Percentiles rank a stretch among this genome's conserved stretches.
Evolutionary conservation across 2,888 invertebrate species (phyloP).

Genomic region (Leptothorax acervorum): DNA sequence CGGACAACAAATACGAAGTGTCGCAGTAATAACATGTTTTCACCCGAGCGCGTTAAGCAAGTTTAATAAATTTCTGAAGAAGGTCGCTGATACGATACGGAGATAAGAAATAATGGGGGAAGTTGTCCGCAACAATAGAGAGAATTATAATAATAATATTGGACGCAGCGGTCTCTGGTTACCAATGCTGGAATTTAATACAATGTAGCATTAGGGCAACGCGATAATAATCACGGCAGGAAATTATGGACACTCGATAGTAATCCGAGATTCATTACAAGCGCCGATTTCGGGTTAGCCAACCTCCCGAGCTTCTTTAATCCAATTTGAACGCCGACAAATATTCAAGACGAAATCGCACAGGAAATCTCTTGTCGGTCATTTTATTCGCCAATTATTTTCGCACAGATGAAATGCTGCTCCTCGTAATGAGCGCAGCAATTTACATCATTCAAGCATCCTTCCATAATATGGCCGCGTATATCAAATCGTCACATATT

Average conservation of each 20-base stretch:
- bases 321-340: constrained; percentile 42
- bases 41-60: background rate
- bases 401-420: constrained; percentile 2
- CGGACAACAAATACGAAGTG: background rate
- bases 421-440: constrained; percentile 14
- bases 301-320: constrained; percentile 44
- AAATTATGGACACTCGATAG: constrained; percentile 55
- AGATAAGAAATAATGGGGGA: constrained; percentile 31
- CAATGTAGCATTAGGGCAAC: constrained; percentile 54
- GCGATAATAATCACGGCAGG: constrained; percentile 54
- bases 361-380: constrained; percentile 6
- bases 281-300: constrained; percentile 47
- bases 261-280: constrained; percentile 57
- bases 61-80: constrained; percentile 16
- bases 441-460: constrained; percentile 25
- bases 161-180: constrained; percentile 41
- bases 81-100: background rate
- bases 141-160: constrained; percentile 52
- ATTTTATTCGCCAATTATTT: constrained; percentile 52
- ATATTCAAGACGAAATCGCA: constrained; percentile 48
- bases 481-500: background rate
- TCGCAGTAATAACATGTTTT: background rate
- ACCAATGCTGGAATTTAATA: constrained; percentile 53
- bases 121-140: constrained; percentile 36
- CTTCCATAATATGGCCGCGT: background rate